phyloP scores from a whole-genome alignment of 2,113 vertebrate genomes.

The Ctenodactylus gundi region DNA sequence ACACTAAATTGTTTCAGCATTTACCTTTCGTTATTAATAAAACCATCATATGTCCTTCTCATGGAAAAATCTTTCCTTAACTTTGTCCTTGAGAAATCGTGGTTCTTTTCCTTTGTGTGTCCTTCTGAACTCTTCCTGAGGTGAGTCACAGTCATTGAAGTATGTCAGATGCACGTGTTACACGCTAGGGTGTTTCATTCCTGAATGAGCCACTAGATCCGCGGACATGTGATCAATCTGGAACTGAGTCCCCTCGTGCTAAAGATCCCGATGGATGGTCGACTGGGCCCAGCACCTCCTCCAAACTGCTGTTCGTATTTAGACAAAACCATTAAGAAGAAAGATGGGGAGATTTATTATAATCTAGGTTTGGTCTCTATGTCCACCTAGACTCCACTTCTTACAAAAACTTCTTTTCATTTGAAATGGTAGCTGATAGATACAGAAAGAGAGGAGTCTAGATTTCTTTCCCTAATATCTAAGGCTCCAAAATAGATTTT shows the following conservation, averaged over 20 bases:
- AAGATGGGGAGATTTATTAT: background rate
- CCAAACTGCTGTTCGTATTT: background rate
- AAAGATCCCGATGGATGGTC: background rate
- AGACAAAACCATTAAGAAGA: background rate
- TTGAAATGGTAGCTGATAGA: background rate
- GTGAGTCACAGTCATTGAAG: constrained; percentile 55
- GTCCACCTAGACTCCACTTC: background rate
- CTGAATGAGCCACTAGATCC: background rate
- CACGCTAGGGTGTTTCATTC: background rate
- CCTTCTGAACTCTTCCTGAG: constrained; percentile 54
- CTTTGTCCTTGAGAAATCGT: constrained; percentile 68
- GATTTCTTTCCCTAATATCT: background rate
- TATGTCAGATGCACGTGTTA: constrained; percentile 20
- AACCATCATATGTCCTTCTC: constrained; percentile 67
- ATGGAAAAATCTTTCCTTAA: constrained; percentile 63
- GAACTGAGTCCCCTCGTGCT: background rate
- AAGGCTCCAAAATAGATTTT: background rate
- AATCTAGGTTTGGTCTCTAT: background rate
- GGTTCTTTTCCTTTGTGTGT: constrained; percentile 52
- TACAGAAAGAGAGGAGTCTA: background rate
- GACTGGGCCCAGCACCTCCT: background rate
- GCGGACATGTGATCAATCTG: background rate
- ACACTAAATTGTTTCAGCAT: constrained; percentile 56
- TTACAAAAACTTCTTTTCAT: background rate
- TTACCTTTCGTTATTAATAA: constrained; percentile 72